A percentile compares a stretch with the other conserved stretches of the same genome.
Evolutionary conservation across 2,113 vertebrate species (phyloP).

Genomic region (Etheostoma spectabile): DNA sequence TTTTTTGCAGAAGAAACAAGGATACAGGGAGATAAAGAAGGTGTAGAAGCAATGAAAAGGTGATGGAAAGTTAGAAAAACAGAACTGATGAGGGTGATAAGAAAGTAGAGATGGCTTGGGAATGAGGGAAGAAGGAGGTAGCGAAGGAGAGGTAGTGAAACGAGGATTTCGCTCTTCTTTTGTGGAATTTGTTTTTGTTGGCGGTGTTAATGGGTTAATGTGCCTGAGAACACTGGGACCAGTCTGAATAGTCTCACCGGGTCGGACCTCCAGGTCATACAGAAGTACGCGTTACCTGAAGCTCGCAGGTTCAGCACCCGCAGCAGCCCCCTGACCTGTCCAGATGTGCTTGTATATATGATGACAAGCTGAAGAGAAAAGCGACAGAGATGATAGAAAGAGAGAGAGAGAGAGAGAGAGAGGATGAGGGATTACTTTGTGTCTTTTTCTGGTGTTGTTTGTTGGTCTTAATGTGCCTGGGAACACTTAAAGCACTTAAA

Average conservation of each 20-base stretch:
- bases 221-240: slow-evolving; percentile 59
- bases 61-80: slow-evolving; percentile 40
- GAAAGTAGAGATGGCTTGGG: slow-evolving; percentile 12
- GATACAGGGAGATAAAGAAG: not conserved
- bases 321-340: slow-evolving; percentile 34
- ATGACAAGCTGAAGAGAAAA: slow-evolving; percentile 39
- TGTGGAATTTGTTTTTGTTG: slow-evolving; percentile 63
- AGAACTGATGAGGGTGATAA: slow-evolving; percentile 19
- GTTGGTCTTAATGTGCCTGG: slow-evolving; percentile 78
- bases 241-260: slow-evolving; percentile 55
- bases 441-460: slow-evolving; percentile 72
- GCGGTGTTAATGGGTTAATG: slow-evolving; percentile 73
- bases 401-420: slow-evolving; percentile 22
- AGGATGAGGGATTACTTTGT: slow-evolving; percentile 54
- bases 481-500: slow-evolving; percentile 80
- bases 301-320: slow-evolving; percentile 9
- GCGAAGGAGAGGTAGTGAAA: slow-evolving; percentile 4
- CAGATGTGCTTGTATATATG: slow-evolving; percentile 50
- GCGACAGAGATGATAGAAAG: slow-evolving; percentile 29
- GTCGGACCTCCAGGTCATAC: slow-evolving; percentile 46
- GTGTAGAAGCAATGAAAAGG: slow-evolving; percentile 20
- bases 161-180: slow-evolving; percentile 44
- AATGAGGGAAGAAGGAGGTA: not conserved
- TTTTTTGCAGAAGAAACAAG: not conserved
- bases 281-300: slow-evolving; percentile 41